phyloP scores from a whole-genome alignment of 2,797 vertebrate species.

The Eulemur coronatus region DNA sequence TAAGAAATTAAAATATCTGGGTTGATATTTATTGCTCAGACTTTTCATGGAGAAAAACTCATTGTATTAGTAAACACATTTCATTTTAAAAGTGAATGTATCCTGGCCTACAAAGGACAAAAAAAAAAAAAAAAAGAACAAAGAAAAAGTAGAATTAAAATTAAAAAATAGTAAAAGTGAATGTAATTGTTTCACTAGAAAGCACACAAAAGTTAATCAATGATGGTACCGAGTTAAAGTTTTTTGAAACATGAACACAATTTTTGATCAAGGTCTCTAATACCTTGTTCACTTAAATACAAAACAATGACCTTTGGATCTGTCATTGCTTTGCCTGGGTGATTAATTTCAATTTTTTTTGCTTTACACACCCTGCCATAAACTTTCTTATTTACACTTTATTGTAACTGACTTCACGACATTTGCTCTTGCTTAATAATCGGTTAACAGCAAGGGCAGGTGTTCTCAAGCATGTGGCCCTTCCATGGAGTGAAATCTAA shows the following conservation, averaged over 20 bases:
- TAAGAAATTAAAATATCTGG: background rate
- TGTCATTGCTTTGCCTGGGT: constrained; percentile 54
- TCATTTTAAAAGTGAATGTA: background rate
- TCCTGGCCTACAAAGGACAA: no score
- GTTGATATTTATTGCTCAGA: background rate
- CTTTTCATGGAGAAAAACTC: background rate
- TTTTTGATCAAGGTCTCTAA: constrained; percentile 55
- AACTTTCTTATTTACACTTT: constrained; percentile 85
- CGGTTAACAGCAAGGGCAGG: constrained; percentile 83
- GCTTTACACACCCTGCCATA: constrained; percentile 83
- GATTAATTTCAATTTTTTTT: constrained; percentile 84
- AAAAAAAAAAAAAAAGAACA: no score
- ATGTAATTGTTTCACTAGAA: background rate
- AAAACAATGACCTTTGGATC: constrained; percentile 78
- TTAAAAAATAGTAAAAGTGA: background rate
- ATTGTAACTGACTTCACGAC: constrained; percentile 83
- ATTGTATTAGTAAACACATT: background rate
- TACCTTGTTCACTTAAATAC: background rate
- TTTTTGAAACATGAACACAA: constrained; percentile 20
- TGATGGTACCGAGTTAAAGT: background rate
- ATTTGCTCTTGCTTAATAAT: constrained; percentile 79
- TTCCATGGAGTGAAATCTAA: constrained; percentile 68
- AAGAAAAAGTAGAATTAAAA: no score
- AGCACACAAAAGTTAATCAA: background rate
- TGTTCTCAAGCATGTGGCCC: constrained; percentile 84